Base-by-base conservation (phyloP, 2,113 vertebrate species). In the Meleagris gallopavo region DNA sequence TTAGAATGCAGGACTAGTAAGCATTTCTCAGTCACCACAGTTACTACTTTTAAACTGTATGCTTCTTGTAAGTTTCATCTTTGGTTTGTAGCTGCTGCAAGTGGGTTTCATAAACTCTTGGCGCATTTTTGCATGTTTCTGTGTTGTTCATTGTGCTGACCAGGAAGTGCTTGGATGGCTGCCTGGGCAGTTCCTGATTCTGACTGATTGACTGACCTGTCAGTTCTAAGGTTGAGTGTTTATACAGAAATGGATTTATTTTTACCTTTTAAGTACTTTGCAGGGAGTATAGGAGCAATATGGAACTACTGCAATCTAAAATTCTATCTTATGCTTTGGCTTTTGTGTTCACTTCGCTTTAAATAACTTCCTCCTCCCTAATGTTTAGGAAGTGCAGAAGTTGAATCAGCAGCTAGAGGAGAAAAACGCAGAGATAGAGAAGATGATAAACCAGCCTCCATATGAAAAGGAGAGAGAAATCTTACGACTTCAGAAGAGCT, bases 391-490 rank as follows among this genome's bases (percentile, higher is more conserved):
- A 96, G 97, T 98, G 34, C 96, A 98, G 96, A 96, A 96, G 40
- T 96, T 99, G 85, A 98, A 95, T 5, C 90, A 92, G 76, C 95
- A 95, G 38, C 95, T 99, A 43, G 91, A 97, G 17, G 98, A 98
- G 40, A 98, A 97, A 89, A 98, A 99, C 19, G 74, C 89, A 89
- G 98, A 98, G 96, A 89, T 98, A 64, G 96, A 98, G 86, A 89
- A 74, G 14, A 86, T 98, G 87, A 64, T 95, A 90, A 95, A 94
- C 73, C 97, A 97, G 94, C 98, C 98, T 0, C 98, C 95, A 8
- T 98, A 97, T 6, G 98, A 98, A 90, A 98, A 97, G 66, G 98
- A 99, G 83, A 94, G 67, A 83, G 98, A 99, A 94, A 97, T 98
- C 55, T 92, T 97, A 43, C 86, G 88, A 22, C 98, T 99, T 74